Base-by-base conservation (phyloP, 2,888 invertebrate species). In the Macrophya alboannulata region DNA sequence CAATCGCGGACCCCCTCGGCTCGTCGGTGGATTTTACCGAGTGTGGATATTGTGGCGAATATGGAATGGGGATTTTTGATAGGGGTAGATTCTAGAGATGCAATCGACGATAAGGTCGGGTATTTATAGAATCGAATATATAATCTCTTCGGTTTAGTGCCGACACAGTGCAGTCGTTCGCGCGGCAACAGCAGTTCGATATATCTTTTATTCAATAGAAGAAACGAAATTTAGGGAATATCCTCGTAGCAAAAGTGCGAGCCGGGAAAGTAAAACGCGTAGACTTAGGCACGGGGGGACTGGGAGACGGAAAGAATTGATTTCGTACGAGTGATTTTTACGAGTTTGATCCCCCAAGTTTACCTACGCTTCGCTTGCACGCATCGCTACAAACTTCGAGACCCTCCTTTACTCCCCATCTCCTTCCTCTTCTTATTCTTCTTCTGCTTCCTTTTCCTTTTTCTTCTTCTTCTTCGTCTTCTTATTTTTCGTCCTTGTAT, bases 41-140 rank as follows among this genome's bases (percentile, higher is more conserved):
- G 55, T n/a, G 17, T 71, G 9, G 48, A 76, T 76, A 45, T 76
- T 21, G 76, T 15, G n/a, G 71, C 15, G 76, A 25, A 15, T 45
- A 21, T 21, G 43, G 48, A 76, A 37, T 48, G 45, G 45, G 48
- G 48, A 77, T 51, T 77, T 51, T 48, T 77, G 48, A 15, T 77
- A 31, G 12, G 48, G n/a, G 43, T 45, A 45, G 21, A 45, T 43
- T 43, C 15, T 15, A 9, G 68, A 31, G 68, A 51, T 83, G 68
- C 68, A 68, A 48, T 68, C 68, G 77, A 51, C 68, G 65, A 83
- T 83, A 83, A 83, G 62, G 68, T 83, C 71, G 45, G 83, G 68
- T 83, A 83, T 83, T 83, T 83, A 83, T 83, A 83, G 83, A 68
- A 83, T 48, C 83, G 83, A 83, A 83, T 83, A 71, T 83, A 40